Base-by-base conservation (phyloP, 2,113 vertebrate species). In the Forbesichthys agassizii region DNA sequence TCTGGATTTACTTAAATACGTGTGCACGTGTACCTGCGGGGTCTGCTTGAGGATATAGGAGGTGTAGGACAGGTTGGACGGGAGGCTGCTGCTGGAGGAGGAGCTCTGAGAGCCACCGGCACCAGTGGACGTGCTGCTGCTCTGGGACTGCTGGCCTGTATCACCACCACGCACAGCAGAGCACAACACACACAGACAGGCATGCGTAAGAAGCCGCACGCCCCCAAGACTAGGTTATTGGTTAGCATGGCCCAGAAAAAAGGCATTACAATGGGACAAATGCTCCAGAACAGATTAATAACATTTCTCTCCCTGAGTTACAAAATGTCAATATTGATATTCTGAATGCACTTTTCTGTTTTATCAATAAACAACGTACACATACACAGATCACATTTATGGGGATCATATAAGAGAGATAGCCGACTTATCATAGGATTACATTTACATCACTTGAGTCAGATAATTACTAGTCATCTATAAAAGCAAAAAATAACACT, bases 1-100 rank as follows among this genome's bases (percentile, higher is more conserved):
- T 27, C 27, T 27, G 27, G 2, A 27, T 27, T 27, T 3, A 2
- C 27, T 27, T 2, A 27, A 27, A 27, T 27, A 27, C 13, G 33
- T 11, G 14, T 14, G 64, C 51, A 14, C 42, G 4, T 62, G 20
- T 42, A 94, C 93, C 90, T 94, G 93, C 63, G 93, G 96, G 1
- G 98, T 99, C 81, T 99, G 98, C 87, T 99, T 99, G 67, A 99
- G 94, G 88, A 99, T 97, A 69, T 99, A 99, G 12, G 98, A 99
- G 0, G 96, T 99, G 78, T 97, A 99, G 11, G 96, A 96, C 78
- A 98, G 94, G 86, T 98, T 96, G 73, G 95, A 96, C 62, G 96
- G 94, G 62, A 97, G 81, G 71, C 93, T 95, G 86, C 93, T 95
- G 86, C 92, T 92, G 16, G 93, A 59, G 74, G 92, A 93, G 49